Evolutionary conservation across 2,888 invertebrate genomes (phyloP).

Genomic region (Diaphora mendica): DNA sequence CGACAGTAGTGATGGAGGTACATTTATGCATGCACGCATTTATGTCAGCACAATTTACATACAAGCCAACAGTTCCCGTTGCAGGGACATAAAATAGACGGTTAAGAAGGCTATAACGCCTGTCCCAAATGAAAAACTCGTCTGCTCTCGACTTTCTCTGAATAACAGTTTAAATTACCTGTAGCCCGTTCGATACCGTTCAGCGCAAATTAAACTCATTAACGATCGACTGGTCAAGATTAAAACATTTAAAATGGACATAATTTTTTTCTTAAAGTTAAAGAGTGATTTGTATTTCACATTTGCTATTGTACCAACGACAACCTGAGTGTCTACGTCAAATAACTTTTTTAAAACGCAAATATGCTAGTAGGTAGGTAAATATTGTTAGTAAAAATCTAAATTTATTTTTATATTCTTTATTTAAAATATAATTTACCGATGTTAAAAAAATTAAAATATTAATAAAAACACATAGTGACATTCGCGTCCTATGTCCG

Average conservation of each 20-base stretch:
- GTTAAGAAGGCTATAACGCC: constrained; percentile 53
- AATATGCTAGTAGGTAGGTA: no score
- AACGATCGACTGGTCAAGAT: constrained; percentile 27
- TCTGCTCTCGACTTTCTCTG: constrained; percentile 51
- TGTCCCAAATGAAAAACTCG: constrained; percentile 54
- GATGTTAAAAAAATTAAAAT: no score
- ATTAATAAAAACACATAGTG: background rate
- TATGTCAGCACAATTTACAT: constrained; percentile 13
- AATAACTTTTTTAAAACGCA: no score
- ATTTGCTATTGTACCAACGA: background rate
- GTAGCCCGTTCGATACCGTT: constrained; percentile 44
- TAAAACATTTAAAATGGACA: constrained; percentile 33
- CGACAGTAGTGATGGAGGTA: background rate
- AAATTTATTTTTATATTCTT: background rate
- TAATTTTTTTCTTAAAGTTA: constrained; percentile 9
- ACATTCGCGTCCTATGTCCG: no score
- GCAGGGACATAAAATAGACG: constrained; percentile 49
- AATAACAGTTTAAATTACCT: constrained; percentile 43
- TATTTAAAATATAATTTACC: background rate
- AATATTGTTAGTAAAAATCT: no score
- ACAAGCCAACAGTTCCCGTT: constrained; percentile 45
- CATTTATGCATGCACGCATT: constrained; percentile 10
- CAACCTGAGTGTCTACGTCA: background rate
- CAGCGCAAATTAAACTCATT: constrained; percentile 41
- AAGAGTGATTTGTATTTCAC: background rate